Evolutionary conservation across 2,113 vertebrate genomes (phyloP).

Genomic region (Datnioides undecimradiatus): DNA sequence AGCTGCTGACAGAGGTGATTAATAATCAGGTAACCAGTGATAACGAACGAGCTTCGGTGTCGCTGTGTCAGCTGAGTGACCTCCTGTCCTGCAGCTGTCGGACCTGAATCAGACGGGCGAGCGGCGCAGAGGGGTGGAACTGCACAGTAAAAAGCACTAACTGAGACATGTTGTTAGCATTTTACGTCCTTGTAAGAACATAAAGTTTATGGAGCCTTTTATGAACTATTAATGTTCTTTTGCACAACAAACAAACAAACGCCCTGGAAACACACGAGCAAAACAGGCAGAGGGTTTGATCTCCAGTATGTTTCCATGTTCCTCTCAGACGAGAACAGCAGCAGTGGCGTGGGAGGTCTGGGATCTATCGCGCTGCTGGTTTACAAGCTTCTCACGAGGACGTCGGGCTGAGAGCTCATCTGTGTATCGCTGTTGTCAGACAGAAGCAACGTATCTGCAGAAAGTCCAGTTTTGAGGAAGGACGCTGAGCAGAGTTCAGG

Average conservation of each 20-base stretch:
- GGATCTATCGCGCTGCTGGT: constrained; percentile 44
- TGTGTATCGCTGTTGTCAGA: constrained; percentile 41
- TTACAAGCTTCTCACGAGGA: constrained; percentile 62
- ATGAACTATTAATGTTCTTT: constrained; percentile 12
- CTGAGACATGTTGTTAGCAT: not conserved
- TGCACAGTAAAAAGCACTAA: constrained; percentile 39
- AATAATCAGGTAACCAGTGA: too few species aligned
- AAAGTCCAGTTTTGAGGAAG: constrained; percentile 26
- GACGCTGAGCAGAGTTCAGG: constrained; percentile 19
- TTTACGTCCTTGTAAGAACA: constrained; percentile 37
- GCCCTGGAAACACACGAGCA: constrained; percentile 31
- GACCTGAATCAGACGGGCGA: not conserved
- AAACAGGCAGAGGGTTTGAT: not conserved
- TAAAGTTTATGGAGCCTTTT: constrained; percentile 50
- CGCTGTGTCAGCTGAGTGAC: too few species aligned
- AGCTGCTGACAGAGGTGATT: too few species aligned
- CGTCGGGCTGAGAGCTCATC: constrained; percentile 45
- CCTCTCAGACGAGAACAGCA: constrained; percentile 12
- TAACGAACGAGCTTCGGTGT: too few species aligned
- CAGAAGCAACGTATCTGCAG: constrained; percentile 45
- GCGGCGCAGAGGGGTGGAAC: constrained; percentile 30
- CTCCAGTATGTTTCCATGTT: constrained; percentile 25
- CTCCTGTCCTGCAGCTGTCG: not conserved
- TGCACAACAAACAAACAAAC: not conserved
- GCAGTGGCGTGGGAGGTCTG: constrained; percentile 41